Percentiles rank a stretch among this genome's conserved stretches.
Conservation (phyloP, 2,797 vertebrate species). For the Catostomus latipinnis region DNA sequence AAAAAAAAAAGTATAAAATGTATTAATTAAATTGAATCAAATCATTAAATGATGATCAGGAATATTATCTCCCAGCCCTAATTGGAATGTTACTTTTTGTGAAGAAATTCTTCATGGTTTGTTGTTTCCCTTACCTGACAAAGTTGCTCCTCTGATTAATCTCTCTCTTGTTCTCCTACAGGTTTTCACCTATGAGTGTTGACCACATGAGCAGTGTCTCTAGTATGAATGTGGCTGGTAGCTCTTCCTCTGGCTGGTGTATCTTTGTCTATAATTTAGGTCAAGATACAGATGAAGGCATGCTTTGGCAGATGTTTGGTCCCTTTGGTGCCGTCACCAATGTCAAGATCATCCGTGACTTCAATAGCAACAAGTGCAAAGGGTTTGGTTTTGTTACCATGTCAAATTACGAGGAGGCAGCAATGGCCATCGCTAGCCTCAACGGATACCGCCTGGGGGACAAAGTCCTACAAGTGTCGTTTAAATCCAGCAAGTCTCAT, state of each 20-base stretch:
- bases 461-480: constrained; percentile 98
- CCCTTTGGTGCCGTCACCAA: constrained; percentile 96
- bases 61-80: too few species aligned
- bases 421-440: constrained; percentile 97
- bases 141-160: not conserved
- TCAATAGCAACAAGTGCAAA: constrained; percentile 99
- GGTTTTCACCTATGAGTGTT: constrained; percentile 92
- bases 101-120: not conserved
- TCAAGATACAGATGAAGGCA: constrained; percentile 94
- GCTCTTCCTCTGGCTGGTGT: constrained; percentile 92
- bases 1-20: too few species aligned
- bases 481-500: constrained; percentile 98
- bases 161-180: constrained; percentile 52
- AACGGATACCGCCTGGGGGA: constrained; percentile 97
- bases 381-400: constrained; percentile 99
- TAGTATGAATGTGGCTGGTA: constrained; percentile 85
- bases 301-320: constrained; percentile 99
- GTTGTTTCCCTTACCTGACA: not conserved
- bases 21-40: too few species aligned
- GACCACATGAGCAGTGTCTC: constrained; percentile 92
- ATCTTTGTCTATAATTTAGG: constrained; percentile 98
- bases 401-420: constrained; percentile 98
- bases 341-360: constrained; percentile 98
- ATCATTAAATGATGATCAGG: too few species aligned
- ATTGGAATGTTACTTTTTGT: not conserved